These are phyloP conservation scores for Anthophora plumipes DNA, from an alignment of 2,888 invertebrate species.

Conservation along the genomic window DNA sequence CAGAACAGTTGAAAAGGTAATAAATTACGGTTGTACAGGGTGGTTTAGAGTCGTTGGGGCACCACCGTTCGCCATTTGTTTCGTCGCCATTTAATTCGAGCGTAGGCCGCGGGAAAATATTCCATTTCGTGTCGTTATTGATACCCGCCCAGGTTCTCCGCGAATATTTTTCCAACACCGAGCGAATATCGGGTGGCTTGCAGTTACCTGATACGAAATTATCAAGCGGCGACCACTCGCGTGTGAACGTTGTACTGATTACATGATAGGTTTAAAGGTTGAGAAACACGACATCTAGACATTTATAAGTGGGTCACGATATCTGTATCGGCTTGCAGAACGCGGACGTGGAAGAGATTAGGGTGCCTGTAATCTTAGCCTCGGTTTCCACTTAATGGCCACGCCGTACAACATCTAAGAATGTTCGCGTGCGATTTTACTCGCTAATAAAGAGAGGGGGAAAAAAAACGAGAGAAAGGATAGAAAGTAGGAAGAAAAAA, in stretches of 20 bases:
- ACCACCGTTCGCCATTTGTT: constrained; percentile 26
- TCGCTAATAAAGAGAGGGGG: constrained; percentile 35
- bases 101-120: constrained; percentile 35
- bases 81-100: constrained; percentile 39
- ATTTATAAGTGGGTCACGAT: constrained; percentile 71
- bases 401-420: constrained; percentile 55
- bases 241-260: constrained; percentile 62
- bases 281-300: constrained; percentile 66
- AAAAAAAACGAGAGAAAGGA: not conserved
- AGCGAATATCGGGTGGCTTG: constrained; percentile 57
- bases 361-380: constrained; percentile 55
- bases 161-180: constrained; percentile 48
- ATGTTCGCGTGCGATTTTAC: constrained; percentile 48
- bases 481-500: not conserved
- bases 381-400: constrained; percentile 50
- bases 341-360: constrained; percentile 47
- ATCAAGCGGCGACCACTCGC: constrained; percentile 57
- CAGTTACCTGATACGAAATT: constrained; percentile 61
- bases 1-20: not conserved
- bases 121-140: constrained; percentile 46
- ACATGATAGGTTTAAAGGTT: constrained; percentile 64
- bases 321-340: constrained; percentile 66
- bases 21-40: not conserved
- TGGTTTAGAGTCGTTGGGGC: not conserved
- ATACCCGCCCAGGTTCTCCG: constrained; percentile 44